Evolutionary conservation across 2,797 vertebrate genomes (phyloP), one percentile per base, ranked within the genome.

Genomic region (Pseudocheirus occidentalis): DNA sequence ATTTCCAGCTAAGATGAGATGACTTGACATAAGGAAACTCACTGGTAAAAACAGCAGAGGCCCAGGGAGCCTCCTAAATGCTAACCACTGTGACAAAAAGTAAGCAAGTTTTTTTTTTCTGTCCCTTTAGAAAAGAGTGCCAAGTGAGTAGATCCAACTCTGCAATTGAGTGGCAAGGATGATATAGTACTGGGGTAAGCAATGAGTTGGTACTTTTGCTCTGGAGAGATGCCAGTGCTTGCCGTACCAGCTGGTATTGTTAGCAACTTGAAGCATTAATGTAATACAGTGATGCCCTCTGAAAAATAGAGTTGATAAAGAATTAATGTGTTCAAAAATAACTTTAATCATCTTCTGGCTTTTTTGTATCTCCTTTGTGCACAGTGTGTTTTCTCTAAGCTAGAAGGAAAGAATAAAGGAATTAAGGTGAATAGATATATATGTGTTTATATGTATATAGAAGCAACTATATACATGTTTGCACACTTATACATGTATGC

Each of bases 251-350:
- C 96, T 97, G 98, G 58, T 50, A 1, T 0, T 66, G 57, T 94
- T 96, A 93, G 95, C 95, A 97, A 97, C 96, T 95, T 9, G 24
- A 94, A 91, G 94, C 95, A 56, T 97, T 93, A 24, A 87, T 97
- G 96, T 93, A 91, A 96, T 59, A 95, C 55, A 97, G 94, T 0
- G 97, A 91, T 96, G 97, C 89, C 97, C 96, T 97, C 92, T 10
- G 98, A 95, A 95, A 96, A 97, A 97, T 16, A 95, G 14, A 97
- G 95, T 96, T 96, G 97, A 96, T 93, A 91, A 95, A 66, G 97
- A 97, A 96, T 40, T 96, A 94, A 94, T 58, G 18, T 97, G 96
- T 97, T 93, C 95, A 96, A 97, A 98, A 97, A 97, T 97, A 95
- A 97, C 97, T 5, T 94, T 81, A 87, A 96, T 97, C 59, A 57